Conservation (phyloP, 2,888 invertebrate species). For the Caenorhabditis virilis region DNA sequence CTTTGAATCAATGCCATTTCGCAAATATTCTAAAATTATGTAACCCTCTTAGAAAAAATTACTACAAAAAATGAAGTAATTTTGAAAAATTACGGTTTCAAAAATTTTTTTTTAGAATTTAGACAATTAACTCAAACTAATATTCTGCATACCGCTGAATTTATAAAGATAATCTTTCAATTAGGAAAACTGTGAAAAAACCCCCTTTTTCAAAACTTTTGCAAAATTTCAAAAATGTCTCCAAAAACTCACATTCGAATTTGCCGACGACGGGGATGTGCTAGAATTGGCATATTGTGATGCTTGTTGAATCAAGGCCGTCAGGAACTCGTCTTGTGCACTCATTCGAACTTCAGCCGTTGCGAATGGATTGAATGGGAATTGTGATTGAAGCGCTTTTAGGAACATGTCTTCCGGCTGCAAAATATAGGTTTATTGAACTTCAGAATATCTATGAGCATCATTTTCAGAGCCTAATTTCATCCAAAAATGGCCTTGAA, state of each 20-base stretch:
- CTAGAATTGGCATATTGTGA: constrained; percentile 33
- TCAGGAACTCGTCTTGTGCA: constrained; percentile 48
- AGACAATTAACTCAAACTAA: too few relatives aligned
- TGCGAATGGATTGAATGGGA: constrained; percentile 31
- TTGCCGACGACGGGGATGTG: constrained; percentile 39
- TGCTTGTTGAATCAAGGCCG: constrained; percentile 49
- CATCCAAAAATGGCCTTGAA: too few relatives aligned
- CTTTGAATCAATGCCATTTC: too few relatives aligned
- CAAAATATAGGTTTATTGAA: constrained; percentile 3
- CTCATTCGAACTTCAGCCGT: constrained; percentile 29
- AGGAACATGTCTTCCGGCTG: constrained; percentile 36
- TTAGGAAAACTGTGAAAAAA: too few relatives aligned
- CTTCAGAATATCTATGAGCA: not conserved
- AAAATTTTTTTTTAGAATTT: too few relatives aligned
- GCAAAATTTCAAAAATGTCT: not conserved
- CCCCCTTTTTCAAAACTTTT: not conserved
- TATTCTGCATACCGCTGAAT: too few relatives aligned
- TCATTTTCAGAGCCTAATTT: too few relatives aligned
- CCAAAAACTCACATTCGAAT: constrained; percentile 36
- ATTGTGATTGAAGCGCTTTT: constrained; percentile 28
- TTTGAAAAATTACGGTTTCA: too few relatives aligned
- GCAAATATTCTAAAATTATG: too few relatives aligned
- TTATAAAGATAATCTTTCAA: too few relatives aligned
- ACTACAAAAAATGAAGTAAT: too few relatives aligned
- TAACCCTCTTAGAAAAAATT: too few relatives aligned